Base-by-base conservation (phyloP, 2,888 invertebrate genomes). In the Scelioninae gen. 1 region DNA sequence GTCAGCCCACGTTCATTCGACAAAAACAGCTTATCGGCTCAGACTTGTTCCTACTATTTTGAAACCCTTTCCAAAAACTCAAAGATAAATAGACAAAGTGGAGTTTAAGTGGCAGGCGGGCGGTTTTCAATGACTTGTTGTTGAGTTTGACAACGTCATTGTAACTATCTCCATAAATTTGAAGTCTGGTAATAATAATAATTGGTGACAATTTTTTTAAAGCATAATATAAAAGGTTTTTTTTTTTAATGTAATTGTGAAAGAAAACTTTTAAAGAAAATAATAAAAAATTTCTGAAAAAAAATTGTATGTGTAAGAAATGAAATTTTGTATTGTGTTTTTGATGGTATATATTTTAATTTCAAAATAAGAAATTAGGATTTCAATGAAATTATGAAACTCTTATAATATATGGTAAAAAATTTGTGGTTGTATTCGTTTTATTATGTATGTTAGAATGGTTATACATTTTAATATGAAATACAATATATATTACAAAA, bases 31-130 rank as follows among this genome's bases (percentile, higher is more conserved):
- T 23, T 23, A 23, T 10, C 13, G 47, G 23, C 29, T 29, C 32
- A 32, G 56, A 53, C 53, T 38, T 40, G 51, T 66, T 66, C 11
- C 11, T 13, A 63, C 15, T 34, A 49, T 49, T 45, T 45, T 7
- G 15, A 53, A 72, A 58, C 72, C 62, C 53, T 56, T 74, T 53
- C 58, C 16, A 1, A 63, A 55, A 62, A n/a, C 45, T 40, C 29
- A 51, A 51, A 62, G 40, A 62, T 31, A 72, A 72, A 51, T 16
- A 29, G 9, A 58, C 29, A 58, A 56, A 49, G 15, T 40, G 40
- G 10, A 31, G 11, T 32, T 60, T 15, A 62, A 62, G 40, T 51
- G 23, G 38, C 71, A 16, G 65, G 29, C 49, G 13, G 51, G 16
- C 7, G 9, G 9, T 23, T 40, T 53, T 34, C 16, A 1, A 53